Percentiles rank a stretch among this genome's conserved stretches.
These are phyloP conservation scores for Avahi laniger DNA, from an alignment of 2,797 vertebrate genomes.

Conservation along the genomic window DNA sequence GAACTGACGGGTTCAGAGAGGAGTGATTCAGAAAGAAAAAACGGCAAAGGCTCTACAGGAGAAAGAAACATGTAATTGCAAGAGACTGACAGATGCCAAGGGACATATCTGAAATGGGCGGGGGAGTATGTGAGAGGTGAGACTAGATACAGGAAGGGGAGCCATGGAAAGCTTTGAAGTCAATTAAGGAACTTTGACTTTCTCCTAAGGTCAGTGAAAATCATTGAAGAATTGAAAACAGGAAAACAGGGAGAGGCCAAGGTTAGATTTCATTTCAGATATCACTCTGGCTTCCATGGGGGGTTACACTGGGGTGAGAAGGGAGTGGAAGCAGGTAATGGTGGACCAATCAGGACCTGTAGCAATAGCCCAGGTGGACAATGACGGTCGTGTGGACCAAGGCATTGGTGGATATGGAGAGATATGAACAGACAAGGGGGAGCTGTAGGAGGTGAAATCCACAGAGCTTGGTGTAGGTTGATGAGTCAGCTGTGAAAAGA, in stretches of 20 bases:
- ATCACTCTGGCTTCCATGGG: not conserved
- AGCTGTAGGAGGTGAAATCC: too few relatives aligned
- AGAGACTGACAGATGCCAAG: not conserved
- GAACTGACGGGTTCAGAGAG: not conserved
- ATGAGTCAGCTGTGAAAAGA: not conserved
- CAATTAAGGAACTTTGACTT: not conserved
- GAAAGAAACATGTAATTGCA: not conserved
- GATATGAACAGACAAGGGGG: not conserved
- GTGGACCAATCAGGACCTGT: not conserved
- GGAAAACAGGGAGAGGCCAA: not conserved
- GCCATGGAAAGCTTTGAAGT: not conserved
- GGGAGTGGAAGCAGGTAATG: not conserved
- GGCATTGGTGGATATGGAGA: not conserved
- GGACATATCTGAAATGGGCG: not conserved
- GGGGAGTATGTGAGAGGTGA: not conserved
- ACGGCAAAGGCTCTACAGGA: not conserved
- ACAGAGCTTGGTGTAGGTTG: not conserved
- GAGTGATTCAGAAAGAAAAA: not conserved
- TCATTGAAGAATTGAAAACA: not conserved
- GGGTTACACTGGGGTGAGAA: too few relatives aligned
- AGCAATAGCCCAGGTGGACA: not conserved
- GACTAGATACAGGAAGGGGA: not conserved
- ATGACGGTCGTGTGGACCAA: not conserved
- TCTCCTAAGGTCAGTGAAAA: not conserved
- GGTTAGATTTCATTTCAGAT: not conserved